Conservation (phyloP, 2,113 vertebrate species). For the Gallinago paraguaiae region DNA sequence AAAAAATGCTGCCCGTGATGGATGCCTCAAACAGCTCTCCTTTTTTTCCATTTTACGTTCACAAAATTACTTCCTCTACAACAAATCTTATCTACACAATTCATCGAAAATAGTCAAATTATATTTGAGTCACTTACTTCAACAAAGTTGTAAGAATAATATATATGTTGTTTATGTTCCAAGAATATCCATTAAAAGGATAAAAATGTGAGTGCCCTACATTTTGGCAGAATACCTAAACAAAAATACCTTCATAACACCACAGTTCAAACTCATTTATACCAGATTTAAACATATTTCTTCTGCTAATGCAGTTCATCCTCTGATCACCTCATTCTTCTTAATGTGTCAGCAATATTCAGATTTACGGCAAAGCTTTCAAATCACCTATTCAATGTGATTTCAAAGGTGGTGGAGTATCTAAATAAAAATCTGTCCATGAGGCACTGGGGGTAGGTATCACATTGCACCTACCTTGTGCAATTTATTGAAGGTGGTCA, state of each 20-base stretch:
- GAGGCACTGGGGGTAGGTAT: background rate
- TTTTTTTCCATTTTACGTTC: background rate
- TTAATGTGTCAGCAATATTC: background rate
- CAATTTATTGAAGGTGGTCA: background rate
- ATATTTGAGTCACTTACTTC: background rate
- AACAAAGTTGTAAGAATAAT: background rate
- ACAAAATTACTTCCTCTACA: background rate
- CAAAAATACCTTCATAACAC: background rate
- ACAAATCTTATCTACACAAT: background rate
- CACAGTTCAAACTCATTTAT: background rate
- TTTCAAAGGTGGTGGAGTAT: conserved; percentile 18
- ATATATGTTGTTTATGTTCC: background rate
- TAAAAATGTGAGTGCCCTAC: background rate
- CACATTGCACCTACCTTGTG: background rate
- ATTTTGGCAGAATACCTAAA: background rate
- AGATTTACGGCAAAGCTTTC: background rate
- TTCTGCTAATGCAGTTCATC: conserved; percentile 1
- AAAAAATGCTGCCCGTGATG: background rate
- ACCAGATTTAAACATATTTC: background rate
- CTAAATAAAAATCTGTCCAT: conserved; percentile 43
- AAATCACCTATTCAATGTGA: conserved; percentile 5
- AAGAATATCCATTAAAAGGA: background rate
- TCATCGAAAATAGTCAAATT: background rate
- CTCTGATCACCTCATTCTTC: conserved; percentile 17
- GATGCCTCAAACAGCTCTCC: background rate